These are phyloP conservation scores for Pygoscelis adeliae DNA, from an alignment of 2,113 vertebrate species.

Conservation along the genomic window DNA sequence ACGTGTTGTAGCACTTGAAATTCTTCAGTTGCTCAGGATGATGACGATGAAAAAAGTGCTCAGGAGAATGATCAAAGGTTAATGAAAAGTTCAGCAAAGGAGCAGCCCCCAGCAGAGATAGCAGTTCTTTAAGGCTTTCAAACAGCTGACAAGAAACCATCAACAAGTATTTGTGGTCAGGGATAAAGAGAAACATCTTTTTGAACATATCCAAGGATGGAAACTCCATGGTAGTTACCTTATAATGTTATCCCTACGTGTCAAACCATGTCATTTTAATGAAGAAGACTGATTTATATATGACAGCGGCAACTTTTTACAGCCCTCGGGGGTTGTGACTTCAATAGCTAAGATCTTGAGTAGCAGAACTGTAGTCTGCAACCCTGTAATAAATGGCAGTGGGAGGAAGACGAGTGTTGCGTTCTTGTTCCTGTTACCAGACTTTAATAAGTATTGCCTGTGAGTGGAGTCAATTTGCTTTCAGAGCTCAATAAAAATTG, in stretches of 20 bases:
- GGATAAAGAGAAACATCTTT: slow-evolving; percentile 62
- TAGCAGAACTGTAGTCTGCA: neutral
- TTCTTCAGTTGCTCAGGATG: neutral
- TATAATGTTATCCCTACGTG: slow-evolving; percentile 9
- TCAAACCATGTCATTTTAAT: slow-evolving; percentile 47
- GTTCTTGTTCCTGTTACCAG: neutral
- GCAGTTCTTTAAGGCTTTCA: slow-evolving; percentile 41
- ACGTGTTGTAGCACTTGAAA: neutral
- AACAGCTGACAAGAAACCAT: slow-evolving; percentile 54
- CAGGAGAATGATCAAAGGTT: slow-evolving; percentile 34
- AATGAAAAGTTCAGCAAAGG: slow-evolving; percentile 53
- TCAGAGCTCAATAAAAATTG: neutral
- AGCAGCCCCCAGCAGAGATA: slow-evolving; percentile 48
- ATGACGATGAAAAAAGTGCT: neutral
- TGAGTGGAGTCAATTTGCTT: neutral
- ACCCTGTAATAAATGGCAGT: neutral
- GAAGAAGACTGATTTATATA: slow-evolving; percentile 39
- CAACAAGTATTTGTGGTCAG: slow-evolving; percentile 59
- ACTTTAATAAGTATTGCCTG: neutral
- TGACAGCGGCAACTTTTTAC: slow-evolving; percentile 36
- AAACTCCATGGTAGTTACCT: slow-evolving; percentile 50
- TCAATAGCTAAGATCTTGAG: slow-evolving; percentile 13
- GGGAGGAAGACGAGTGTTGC: neutral
- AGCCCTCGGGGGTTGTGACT: slow-evolving; percentile 26
- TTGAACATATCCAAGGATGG: slow-evolving; percentile 53